phyloP scores from a whole-genome alignment of 2,797 vertebrate species.

The Parauchenoglanis punctatus region DNA sequence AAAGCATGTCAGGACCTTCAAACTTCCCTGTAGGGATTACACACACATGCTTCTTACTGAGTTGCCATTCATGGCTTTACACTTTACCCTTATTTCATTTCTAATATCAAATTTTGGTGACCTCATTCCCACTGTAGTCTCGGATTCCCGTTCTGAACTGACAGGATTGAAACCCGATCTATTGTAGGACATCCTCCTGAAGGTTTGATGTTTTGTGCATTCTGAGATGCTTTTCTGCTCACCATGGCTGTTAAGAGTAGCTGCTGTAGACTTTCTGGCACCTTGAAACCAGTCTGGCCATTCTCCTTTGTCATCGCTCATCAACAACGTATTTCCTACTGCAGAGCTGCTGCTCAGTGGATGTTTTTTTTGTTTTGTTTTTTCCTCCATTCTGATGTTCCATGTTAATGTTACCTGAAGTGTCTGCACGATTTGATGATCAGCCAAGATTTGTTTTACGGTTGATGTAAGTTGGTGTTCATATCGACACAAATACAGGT shows the following conservation, averaged over 20 bases:
- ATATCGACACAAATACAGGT: neutral
- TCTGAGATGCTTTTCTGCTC: neutral
- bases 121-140: neutral
- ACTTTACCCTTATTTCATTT: too few species aligned
- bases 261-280: too few species aligned
- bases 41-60: neutral
- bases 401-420: too few species aligned
- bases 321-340: too few species aligned
- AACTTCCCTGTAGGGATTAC: neutral
- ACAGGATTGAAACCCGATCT: neutral
- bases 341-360: too few species aligned
- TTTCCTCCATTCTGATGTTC: too few species aligned
- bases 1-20: neutral
- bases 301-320: too few species aligned
- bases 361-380: too few species aligned
- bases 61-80: neutral
- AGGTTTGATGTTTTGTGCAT: neutral
- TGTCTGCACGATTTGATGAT: neutral
- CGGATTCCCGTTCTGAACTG: neutral
- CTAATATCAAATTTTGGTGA: too few species aligned
- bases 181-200: neutral
- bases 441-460: neutral
- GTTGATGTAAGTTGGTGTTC: neutral
- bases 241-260: too few species aligned
- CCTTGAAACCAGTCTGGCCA: too few species aligned